A percentile compares a stretch with the other conserved stretches of the same genome.
Evolutionary conservation across 2,797 vertebrate species (phyloP).

Genomic region (Microctenopoma steveboyesi): DNA sequence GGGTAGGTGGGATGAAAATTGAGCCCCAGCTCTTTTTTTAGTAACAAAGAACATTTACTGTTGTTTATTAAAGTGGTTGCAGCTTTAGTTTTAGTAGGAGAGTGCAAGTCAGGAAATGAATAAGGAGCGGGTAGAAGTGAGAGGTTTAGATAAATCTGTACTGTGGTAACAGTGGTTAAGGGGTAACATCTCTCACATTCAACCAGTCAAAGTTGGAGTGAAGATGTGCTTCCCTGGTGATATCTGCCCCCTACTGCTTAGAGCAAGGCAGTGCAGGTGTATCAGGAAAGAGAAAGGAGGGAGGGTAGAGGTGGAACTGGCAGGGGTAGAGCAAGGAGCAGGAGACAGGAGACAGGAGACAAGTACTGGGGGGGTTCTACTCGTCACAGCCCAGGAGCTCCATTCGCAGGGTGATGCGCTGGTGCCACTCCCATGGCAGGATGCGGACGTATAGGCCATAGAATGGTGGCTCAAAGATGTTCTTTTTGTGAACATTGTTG

Average conservation of each 20-base stretch:
- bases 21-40: slow-evolving; percentile 12
- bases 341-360: not conserved
- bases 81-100: slow-evolving; percentile 44
- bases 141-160: slow-evolving; percentile 5
- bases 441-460: slow-evolving; percentile 88
- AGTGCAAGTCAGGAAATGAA: slow-evolving; percentile 23
- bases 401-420: slow-evolving; percentile 92
- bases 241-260: slow-evolving; percentile 77
- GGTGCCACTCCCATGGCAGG: slow-evolving; percentile 94
- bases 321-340: slow-evolving; percentile 19
- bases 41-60: not conserved
- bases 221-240: slow-evolving; percentile 61
- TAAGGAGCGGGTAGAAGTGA: not conserved
- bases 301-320: not conserved
- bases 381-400: slow-evolving; percentile 94
- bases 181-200: slow-evolving; percentile 44
- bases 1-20: not conserved
- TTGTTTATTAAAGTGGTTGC: slow-evolving; percentile 20
- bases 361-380: slow-evolving; percentile 50
- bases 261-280: slow-evolving; percentile 81
- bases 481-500: slow-evolving; percentile 96
- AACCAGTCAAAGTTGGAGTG: slow-evolving; percentile 41
- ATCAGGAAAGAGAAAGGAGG: slow-evolving; percentile 46
- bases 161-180: slow-evolving; percentile 35
- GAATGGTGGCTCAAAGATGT: slow-evolving; percentile 89